These are phyloP conservation scores for Papilio xuthus DNA, from an alignment of 1,140 invertebrate species.

Conservation along the genomic window DNA sequence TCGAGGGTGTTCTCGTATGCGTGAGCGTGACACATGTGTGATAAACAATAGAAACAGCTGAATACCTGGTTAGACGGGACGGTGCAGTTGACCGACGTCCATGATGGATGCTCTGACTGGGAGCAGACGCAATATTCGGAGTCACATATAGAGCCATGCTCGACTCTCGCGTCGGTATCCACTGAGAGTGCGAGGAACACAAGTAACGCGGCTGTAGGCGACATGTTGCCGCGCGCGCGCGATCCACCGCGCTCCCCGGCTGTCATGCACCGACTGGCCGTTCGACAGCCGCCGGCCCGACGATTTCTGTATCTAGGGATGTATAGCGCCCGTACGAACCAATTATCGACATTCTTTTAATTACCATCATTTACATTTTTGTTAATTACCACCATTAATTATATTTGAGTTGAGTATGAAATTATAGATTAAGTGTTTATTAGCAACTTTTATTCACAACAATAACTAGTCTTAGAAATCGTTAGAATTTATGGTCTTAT, in stretches of 20 bases:
- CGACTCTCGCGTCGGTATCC: constrained; percentile 40
- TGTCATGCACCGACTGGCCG: constrained; percentile 65
- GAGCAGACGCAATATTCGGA: constrained; percentile 83
- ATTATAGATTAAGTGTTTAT: constrained; percentile 17
- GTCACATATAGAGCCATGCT: constrained; percentile 79
- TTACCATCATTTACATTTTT: constrained; percentile 40
- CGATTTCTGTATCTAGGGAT: constrained; percentile 56
- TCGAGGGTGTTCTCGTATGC: constrained; percentile 14
- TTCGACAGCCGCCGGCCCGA: constrained; percentile 42
- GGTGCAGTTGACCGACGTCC: constrained; percentile 85
- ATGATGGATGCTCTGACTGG: constrained; percentile 79
- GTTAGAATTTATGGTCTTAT: background rate
- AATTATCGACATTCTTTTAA: constrained; percentile 66
- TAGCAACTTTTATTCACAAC: background rate
- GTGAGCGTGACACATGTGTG: constrained; percentile 37
- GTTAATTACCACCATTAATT: constrained; percentile 41
- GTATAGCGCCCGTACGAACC: constrained; percentile 42
- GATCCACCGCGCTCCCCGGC: constrained; percentile 60
- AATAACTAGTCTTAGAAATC: background rate
- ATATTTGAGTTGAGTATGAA: background rate
- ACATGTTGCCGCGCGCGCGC: constrained; percentile 69
- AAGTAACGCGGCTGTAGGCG: constrained; percentile 59
- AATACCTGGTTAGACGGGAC: constrained; percentile 83
- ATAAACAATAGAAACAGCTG: constrained; percentile 43
- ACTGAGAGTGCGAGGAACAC: constrained; percentile 49